Conservation (phyloP, 2,113 vertebrate species). For the Platycercus adscitus region DNA sequence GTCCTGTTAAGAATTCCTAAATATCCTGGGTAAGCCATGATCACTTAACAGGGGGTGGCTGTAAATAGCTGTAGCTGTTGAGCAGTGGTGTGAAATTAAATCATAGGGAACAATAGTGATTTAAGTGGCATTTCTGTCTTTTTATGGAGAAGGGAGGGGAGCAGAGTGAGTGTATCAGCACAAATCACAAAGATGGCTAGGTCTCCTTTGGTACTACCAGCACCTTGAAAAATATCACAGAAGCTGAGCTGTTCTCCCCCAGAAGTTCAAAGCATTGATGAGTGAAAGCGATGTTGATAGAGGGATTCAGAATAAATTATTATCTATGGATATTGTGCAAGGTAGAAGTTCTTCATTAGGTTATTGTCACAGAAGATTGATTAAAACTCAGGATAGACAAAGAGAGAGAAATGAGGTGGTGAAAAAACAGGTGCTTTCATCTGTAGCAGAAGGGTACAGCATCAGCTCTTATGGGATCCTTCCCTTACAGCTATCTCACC, state of each 20-base stretch:
- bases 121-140: conserved; percentile 45
- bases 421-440: background rate
- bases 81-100: conserved; percentile 44
- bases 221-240: background rate
- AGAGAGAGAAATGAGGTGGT: background rate
- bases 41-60: conserved; percentile 5
- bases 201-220: accelerated
- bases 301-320: background rate
- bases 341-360: background rate
- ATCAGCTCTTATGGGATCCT: background rate
- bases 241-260: background rate
- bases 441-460: background rate
- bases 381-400: background rate
- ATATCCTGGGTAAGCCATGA: conserved; percentile 7
- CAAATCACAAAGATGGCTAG: background rate
- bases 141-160: conserved; percentile 2
- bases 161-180: background rate
- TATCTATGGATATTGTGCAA: background rate
- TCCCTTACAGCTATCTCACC: background rate
- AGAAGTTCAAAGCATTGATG: background rate
- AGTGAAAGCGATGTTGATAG: background rate
- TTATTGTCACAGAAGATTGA: background rate
- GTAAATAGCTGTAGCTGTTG: conserved; percentile 56
- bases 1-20: background rate
- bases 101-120: conserved; percentile 25